phyloP scores from a whole-genome alignment of 2,113 vertebrate species.

The Eretmodus cyanostictus region DNA sequence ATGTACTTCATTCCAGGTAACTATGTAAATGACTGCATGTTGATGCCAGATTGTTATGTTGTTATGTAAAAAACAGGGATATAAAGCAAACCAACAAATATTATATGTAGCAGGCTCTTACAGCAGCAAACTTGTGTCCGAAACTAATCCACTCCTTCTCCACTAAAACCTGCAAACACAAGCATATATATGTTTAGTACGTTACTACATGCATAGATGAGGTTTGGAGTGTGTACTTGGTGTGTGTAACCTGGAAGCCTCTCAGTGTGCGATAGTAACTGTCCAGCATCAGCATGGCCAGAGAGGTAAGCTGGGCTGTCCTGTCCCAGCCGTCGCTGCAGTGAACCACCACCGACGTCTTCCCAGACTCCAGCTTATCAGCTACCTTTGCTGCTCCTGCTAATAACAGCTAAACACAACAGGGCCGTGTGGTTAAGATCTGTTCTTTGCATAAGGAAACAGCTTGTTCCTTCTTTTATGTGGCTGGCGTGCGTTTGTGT shows the following conservation, averaged over 20 bases:
- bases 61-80: background rate
- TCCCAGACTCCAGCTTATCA: conserved; percentile 88
- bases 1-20: background rate
- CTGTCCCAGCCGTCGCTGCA: conserved; percentile 97
- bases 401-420: conserved; percentile 76
- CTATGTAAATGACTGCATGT: background rate
- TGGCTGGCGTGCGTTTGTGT: too few species aligned
- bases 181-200: background rate
- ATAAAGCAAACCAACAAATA: background rate
- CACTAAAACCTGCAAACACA: conserved; percentile 72
- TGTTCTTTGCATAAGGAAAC: background rate
- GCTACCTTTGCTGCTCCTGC: conserved; percentile 87
- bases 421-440: rapidly evolving
- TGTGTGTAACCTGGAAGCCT: conserved; percentile 79
- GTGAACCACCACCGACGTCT: conserved; percentile 93
- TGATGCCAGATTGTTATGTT: background rate
- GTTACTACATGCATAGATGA: background rate
- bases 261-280: conserved; percentile 87
- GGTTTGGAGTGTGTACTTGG: background rate
- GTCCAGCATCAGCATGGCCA: conserved; percentile 97
- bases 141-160: conserved; percentile 98
- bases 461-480: background rate
- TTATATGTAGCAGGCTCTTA: conserved; percentile 45
- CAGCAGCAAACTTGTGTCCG: conserved; percentile 90
- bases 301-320: conserved; percentile 88